These are phyloP conservation scores for Tetramorium parvispinum DNA, from an alignment of 1,140 invertebrate genomes.

Conservation along the genomic window DNA sequence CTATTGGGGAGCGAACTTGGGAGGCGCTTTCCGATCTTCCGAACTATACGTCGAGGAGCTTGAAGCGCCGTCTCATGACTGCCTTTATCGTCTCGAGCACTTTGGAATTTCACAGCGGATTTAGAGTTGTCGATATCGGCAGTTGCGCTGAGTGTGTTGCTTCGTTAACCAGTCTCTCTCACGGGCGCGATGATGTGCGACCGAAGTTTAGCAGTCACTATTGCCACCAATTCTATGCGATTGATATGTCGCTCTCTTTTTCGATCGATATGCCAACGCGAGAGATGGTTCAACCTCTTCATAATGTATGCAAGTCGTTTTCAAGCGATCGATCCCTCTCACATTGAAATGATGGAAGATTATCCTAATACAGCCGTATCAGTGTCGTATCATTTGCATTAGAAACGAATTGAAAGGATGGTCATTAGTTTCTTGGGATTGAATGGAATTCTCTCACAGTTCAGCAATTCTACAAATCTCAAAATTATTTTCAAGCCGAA, in stretches of 20 bases:
- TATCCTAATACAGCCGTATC: background rate
- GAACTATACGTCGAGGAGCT: constrained; percentile 48
- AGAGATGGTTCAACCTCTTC: constrained; percentile 6
- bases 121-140: constrained; percentile 45
- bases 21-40: constrained; percentile 21
- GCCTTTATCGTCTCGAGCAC: background rate
- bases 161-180: constrained; percentile 19
- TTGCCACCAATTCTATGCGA: constrained; percentile 16
- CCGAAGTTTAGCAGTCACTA: constrained; percentile 31
- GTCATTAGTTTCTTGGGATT: background rate
- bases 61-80: background rate
- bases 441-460: no score
- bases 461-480: background rate
- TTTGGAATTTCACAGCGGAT: constrained; percentile 36
- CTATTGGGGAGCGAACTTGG: constrained; percentile 29
- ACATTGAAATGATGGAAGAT: background rate
- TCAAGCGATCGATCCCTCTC: background rate
- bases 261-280: constrained; percentile 5
- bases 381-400: background rate
- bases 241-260: background rate
- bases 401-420: background rate
- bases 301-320: no score
- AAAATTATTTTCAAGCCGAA: background rate
- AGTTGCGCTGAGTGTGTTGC: constrained; percentile 15
- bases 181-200: background rate